Percentiles rank a stretch among this genome's conserved stretches.
Evolutionary conservation across 2,113 vertebrate genomes (phyloP).

Genomic region (Euleptes europaea): DNA sequence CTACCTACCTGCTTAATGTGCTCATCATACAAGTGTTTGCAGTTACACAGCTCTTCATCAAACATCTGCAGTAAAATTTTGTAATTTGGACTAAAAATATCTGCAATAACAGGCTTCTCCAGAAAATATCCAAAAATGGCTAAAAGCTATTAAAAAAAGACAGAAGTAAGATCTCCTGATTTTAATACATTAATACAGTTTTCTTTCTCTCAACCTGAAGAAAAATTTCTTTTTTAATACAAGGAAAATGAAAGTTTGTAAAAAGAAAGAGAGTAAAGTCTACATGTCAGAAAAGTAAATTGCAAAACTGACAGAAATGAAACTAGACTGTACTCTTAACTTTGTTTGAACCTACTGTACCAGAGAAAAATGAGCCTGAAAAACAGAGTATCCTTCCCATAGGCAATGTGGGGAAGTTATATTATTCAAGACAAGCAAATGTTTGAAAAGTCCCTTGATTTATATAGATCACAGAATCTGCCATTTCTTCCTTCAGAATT

Average conservation of each 20-base stretch:
- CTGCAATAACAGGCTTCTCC: constrained; percentile 75
- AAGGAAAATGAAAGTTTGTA: background rate
- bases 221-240: background rate
- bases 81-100: constrained; percentile 80
- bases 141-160: constrained; percentile 73
- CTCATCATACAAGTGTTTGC: constrained; percentile 73
- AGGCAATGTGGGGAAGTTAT: background rate
- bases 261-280: background rate
- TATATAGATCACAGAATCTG: background rate
- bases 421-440: background rate
- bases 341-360: background rate
- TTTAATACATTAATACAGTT: constrained; percentile 19
- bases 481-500: background rate
- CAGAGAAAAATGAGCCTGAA: background rate
- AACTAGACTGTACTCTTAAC: background rate
- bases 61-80: constrained; percentile 75
- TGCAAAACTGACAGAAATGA: background rate
- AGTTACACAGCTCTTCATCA: constrained; percentile 75
- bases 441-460: background rate
- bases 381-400: background rate
- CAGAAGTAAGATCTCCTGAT: constrained; percentile 10
- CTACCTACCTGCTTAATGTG: constrained; percentile 73
- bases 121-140: constrained; percentile 80
- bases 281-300: background rate
- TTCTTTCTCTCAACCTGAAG: background rate